Evolutionary conservation across 2,113 vertebrate genomes (phyloP), one percentile per base, ranked within the genome.

Genomic region (Tetrao urogallus): DNA sequence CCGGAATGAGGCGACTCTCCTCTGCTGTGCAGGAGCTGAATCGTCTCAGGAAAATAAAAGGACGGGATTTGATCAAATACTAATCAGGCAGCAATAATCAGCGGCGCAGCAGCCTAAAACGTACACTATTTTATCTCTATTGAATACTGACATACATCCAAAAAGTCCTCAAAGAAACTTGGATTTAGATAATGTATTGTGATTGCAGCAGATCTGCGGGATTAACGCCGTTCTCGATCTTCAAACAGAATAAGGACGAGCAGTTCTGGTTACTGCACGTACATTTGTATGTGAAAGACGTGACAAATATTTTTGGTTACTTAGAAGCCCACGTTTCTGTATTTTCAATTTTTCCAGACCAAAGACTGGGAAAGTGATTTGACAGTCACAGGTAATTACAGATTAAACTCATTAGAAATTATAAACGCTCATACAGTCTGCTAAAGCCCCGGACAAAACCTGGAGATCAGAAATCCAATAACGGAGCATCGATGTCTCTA

Each of bases 381-480:
- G 80, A 90, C 93, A 93, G 77, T 91, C 94, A 25, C 82, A 92
- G 87, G 92, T 76, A 95, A 93, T 91, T 89, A 93, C 81, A 81
- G 90, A 96, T 87, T 89, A 94, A 92, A 89, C 93, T 90, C 93
- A 92, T 94, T 89, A 94, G 93, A 95, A 96, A 96, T 96, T 96
- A 91, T 75, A 96, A 94, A 85, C 93, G 82, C 88, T 88, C 89
- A 40, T 92, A 79, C 43, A 96, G 91, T 91, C 88, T 50, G 75
- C 57, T 92, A 96, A 94, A 57, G 67, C 93, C 89, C 92, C 84
- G 80, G 92, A 93, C 85, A 28, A 91, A 96, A 96, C 95, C 97
- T 95, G 93, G 91, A 96, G 96, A 98, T 97, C 73, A 96, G 95
- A 97, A 98, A 97, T 97, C 95, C 96, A 96, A 97, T 94, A 81